Conservation (phyloP, 1,140 invertebrate genomes). For the Artemia franciscana region DNA sequence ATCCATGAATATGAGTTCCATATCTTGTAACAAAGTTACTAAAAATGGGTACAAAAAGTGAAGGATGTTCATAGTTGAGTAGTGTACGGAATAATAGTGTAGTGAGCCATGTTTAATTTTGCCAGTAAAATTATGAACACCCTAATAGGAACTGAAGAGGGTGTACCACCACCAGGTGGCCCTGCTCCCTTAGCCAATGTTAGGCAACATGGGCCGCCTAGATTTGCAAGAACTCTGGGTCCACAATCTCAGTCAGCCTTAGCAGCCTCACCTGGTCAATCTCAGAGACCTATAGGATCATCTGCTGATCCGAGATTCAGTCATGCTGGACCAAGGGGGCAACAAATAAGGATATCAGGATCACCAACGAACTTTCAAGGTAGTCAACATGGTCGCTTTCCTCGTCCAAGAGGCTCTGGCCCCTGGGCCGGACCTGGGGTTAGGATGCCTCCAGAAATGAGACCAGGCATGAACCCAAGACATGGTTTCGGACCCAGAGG, state of each 20-base stretch:
- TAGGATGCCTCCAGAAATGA: constrained; percentile 6
- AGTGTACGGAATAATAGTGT: background rate
- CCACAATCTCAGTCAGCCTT: background rate
- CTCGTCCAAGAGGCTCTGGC: constrained; percentile 8
- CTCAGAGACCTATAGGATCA: background rate
- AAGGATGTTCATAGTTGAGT: background rate
- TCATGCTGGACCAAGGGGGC: background rate
- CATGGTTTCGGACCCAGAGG: constrained; percentile 7
- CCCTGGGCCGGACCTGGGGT: constrained; percentile 7
- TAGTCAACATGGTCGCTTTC: constrained; percentile 6
- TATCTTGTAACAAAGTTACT: too few species aligned
- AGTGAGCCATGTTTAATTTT: constrained; percentile 21
- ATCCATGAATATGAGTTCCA: background rate
- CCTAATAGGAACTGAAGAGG: constrained; percentile 21
- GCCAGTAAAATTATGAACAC: constrained; percentile 24
- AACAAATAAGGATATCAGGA: background rate
- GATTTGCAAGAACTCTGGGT: background rate
- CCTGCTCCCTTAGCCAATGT: constrained; percentile 2
- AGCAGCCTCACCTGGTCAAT: background rate
- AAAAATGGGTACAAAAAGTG: too few species aligned
- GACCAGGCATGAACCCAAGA: constrained; percentile 11
- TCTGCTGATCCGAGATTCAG: background rate
- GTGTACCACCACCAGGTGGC: constrained; percentile 2
- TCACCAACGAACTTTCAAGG: constrained; percentile 1
- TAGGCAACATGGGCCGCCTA: constrained; percentile 1